Evolutionary conservation across 2,113 vertebrate species (phyloP).

Genomic region (Smithornis capensis): DNA sequence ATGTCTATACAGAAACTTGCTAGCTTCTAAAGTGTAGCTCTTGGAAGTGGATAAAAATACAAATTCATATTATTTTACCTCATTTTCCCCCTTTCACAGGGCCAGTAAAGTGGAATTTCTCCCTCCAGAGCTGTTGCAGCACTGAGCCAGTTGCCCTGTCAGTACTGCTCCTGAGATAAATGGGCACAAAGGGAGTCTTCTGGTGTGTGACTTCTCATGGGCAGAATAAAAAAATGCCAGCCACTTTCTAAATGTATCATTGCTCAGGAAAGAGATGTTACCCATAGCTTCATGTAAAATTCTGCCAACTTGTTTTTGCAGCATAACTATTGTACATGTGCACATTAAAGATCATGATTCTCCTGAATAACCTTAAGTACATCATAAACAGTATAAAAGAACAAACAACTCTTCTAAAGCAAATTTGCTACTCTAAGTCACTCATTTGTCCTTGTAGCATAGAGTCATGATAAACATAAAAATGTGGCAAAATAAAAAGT

Average conservation of each 20-base stretch:
- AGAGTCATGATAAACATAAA: background rate
- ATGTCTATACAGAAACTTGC: background rate
- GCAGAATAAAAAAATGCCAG: background rate
- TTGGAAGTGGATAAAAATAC: background rate
- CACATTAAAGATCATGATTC: background rate
- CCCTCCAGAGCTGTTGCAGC: background rate
- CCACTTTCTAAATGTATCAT: background rate
- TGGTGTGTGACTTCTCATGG: background rate
- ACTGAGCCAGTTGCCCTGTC: background rate
- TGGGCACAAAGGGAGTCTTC: background rate
- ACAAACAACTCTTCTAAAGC: background rate
- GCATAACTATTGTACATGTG: rapidly evolving
- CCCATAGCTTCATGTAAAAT: background rate
- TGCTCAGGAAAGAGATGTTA: background rate
- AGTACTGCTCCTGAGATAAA: background rate
- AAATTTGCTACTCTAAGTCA: background rate
- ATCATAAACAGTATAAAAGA: background rate
- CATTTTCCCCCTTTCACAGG: background rate
- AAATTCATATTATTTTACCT: background rate
- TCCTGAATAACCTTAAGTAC: background rate
- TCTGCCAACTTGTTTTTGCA: background rate
- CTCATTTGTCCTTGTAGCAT: background rate
- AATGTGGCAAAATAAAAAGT: background rate
- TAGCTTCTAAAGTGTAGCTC: background rate
- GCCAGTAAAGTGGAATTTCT: background rate